Conservation (phyloP, 2,888 invertebrate species). For the Cataglyphis altisquamis region DNA sequence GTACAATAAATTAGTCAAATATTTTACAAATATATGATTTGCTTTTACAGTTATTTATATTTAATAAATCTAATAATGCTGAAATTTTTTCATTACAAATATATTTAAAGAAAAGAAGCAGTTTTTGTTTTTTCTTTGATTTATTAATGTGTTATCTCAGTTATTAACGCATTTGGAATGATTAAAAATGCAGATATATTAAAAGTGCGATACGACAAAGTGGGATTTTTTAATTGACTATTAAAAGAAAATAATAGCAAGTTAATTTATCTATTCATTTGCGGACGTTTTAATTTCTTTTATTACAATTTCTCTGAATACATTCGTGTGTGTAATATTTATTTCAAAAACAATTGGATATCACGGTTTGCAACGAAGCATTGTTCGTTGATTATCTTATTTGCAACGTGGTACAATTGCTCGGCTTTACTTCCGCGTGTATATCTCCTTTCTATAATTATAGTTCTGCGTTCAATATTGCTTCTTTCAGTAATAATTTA, state of each 20-base stretch:
- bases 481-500: neutral
- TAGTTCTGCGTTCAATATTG: neutral
- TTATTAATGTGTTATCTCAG: neutral
- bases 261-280: neutral
- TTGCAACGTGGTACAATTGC: neutral
- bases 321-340: neutral
- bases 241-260: neutral
- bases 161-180: neutral
- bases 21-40: neutral
- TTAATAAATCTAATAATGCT: neutral
- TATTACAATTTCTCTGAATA: neutral
- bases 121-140: no score
- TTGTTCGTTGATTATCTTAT: conserved; percentile 17
- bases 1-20: neutral
- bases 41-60: neutral
- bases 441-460: neutral
- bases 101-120: neutral
- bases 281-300: neutral
- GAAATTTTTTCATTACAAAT: neutral
- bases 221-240: neutral
- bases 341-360: neutral
- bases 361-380: conserved; percentile 6
- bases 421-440: neutral
- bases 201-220: neutral
- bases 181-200: neutral